Evolutionary conservation across 2,797 vertebrate genomes (phyloP).

Genomic region (Gallinago nigripennis): DNA sequence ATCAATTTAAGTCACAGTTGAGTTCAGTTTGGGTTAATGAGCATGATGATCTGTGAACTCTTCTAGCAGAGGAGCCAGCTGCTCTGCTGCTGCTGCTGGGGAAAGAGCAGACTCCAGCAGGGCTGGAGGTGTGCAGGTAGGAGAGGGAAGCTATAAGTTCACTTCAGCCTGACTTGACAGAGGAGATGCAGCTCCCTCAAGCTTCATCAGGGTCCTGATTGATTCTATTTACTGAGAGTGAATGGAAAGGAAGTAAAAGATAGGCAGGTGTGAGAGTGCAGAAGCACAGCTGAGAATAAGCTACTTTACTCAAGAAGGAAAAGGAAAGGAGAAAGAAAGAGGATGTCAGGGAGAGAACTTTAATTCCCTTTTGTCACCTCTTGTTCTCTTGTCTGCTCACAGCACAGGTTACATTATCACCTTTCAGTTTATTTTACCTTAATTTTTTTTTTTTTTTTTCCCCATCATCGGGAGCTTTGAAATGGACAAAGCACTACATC

Average conservation of each 20-base stretch:
- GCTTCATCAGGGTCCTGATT: not conserved
- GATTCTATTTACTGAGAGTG: not conserved
- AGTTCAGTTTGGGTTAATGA: conserved; percentile 50
- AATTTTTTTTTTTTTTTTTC: not conserved
- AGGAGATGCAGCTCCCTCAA: not conserved
- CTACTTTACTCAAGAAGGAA: not conserved
- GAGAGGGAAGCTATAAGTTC: not conserved
- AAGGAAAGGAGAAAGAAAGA: not conserved
- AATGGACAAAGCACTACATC: not conserved
- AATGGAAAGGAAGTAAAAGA: not conserved
- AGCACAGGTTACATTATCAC: not conserved
- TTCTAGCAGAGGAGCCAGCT: not conserved
- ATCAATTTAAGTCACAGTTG: conserved; percentile 19
- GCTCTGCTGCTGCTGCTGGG: not conserved
- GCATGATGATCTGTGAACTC: conserved; percentile 47
- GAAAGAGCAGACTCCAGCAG: not conserved
- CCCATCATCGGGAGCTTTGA: not conserved
- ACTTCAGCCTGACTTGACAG: not conserved
- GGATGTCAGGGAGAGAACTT: not conserved
- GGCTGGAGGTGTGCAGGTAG: not conserved
- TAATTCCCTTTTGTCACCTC: not conserved
- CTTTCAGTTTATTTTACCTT: not conserved
- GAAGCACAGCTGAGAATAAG: not conserved
- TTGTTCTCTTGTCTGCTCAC: not conserved
- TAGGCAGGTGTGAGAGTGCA: not conserved